These are phyloP conservation scores for Trichomalopsis sarcophagae DNA, from an alignment of 1,140 invertebrate genomes.

Conservation along the genomic window DNA sequence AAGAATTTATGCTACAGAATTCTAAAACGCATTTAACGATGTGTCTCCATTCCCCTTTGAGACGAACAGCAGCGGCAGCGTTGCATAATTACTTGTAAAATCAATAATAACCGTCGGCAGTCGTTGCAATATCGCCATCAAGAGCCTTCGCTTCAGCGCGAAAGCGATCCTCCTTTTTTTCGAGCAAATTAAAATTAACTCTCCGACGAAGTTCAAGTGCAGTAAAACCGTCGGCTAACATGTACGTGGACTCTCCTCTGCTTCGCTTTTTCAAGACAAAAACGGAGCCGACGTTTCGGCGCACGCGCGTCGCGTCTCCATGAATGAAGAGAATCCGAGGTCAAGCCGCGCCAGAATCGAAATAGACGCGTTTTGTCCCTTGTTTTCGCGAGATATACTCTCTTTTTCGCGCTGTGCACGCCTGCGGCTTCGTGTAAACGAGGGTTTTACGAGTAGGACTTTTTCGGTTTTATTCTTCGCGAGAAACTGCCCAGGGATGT, in stretches of 20 bases:
- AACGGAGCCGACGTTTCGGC: not conserved
- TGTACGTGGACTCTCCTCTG: not conserved
- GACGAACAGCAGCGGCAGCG: no score
- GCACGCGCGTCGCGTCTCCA: constrained; percentile 3
- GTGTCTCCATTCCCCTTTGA: no score
- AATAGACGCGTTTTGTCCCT: constrained; percentile 31
- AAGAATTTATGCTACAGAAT: not conserved
- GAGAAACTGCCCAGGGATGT: not conserved
- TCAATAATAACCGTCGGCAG: not conserved
- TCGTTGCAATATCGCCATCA: not conserved
- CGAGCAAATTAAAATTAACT: not conserved
- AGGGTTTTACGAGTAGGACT: not conserved
- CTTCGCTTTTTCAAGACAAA: not conserved
- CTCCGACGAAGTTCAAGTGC: constrained; percentile 12
- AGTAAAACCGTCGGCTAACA: not conserved
- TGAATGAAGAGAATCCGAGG: constrained; percentile 52
- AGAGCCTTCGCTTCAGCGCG: not conserved
- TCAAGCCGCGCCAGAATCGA: constrained; percentile 21
- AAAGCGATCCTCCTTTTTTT: not conserved
- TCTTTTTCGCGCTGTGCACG: not conserved
- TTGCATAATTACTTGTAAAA: not conserved
- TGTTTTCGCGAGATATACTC: no score
- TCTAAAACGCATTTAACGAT: not conserved
- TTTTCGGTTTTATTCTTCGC: not conserved
- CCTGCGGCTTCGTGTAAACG: not conserved